These are phyloP conservation scores for Perccottus glenii DNA, from an alignment of 2,113 vertebrate genomes.

Conservation along the genomic window DNA sequence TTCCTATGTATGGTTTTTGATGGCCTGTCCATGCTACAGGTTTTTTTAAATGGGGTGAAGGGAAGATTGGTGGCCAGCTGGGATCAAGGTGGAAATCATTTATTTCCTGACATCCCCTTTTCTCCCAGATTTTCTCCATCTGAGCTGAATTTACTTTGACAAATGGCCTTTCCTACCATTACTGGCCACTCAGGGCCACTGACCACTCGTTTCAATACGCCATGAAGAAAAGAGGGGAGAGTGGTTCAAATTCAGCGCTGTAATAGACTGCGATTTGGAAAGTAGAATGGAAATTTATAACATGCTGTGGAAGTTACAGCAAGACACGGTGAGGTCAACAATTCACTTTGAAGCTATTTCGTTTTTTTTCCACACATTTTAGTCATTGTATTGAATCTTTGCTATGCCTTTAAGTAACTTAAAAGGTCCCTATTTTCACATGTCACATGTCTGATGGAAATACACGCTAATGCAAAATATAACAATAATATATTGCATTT, in stretches of 20 bases:
- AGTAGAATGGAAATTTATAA: background rate
- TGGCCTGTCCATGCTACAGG: constrained; percentile 3
- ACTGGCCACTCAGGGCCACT: constrained; percentile 20
- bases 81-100: constrained; percentile 53
- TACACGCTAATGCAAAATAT: no score
- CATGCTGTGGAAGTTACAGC: background rate
- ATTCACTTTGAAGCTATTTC: no score
- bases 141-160: constrained; percentile 39
- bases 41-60: constrained; percentile 19
- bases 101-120: constrained; percentile 44
- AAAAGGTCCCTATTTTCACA: no score
- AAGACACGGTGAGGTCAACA: background rate
- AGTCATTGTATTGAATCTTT: no score
- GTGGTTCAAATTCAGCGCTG: background rate
- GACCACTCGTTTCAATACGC: constrained; percentile 6
- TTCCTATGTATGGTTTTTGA: constrained; percentile 49
- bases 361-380: no score
- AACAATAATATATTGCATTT: no score
- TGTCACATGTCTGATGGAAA: no score
- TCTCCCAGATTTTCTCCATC: constrained; percentile 21
- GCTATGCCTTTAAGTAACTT: no score
- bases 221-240: background rate
- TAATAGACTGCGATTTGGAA: constrained; percentile 1
- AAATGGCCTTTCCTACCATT: constrained; percentile 30
- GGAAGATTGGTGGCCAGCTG: constrained; percentile 47